phyloP scores from a whole-genome alignment of 2,888 invertebrate species.

The Toxonevra muliebris region DNA sequence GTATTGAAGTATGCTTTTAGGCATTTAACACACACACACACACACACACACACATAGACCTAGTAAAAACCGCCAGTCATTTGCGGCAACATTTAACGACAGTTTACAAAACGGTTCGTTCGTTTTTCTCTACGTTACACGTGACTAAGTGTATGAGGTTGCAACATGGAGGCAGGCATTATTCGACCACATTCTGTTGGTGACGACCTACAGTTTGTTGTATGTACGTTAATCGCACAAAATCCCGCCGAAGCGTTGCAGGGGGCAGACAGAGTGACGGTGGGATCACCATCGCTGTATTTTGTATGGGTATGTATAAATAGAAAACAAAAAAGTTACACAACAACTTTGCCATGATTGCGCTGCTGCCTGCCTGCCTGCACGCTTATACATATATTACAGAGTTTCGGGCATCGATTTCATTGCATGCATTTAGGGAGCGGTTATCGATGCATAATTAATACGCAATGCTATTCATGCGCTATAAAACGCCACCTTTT shows the following conservation, averaged over 20 bases:
- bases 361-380: too few species aligned
- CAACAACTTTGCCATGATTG: too few species aligned
- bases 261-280: neutral
- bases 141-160: neutral
- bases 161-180: neutral
- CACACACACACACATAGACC: conserved; percentile 27
- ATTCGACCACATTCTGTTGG: neutral
- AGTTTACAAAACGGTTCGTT: conserved; percentile 26
- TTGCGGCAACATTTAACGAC: conserved; percentile 39
- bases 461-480: too few species aligned
- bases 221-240: conserved; percentile 3
- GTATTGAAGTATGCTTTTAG: conserved; percentile 7
- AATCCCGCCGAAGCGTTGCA: conserved; percentile 3
- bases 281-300: too few species aligned
- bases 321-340: too few species aligned
- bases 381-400: too few species aligned
- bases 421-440: too few species aligned
- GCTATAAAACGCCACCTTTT: too few species aligned
- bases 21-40: conserved; percentile 21
- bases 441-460: too few species aligned
- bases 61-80: conserved; percentile 42
- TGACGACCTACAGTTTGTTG: neutral
- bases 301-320: too few species aligned
- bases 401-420: too few species aligned
- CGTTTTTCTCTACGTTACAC: neutral